Base-by-base conservation (phyloP, 2,113 vertebrate species). In the Crotalus horridus region DNA sequence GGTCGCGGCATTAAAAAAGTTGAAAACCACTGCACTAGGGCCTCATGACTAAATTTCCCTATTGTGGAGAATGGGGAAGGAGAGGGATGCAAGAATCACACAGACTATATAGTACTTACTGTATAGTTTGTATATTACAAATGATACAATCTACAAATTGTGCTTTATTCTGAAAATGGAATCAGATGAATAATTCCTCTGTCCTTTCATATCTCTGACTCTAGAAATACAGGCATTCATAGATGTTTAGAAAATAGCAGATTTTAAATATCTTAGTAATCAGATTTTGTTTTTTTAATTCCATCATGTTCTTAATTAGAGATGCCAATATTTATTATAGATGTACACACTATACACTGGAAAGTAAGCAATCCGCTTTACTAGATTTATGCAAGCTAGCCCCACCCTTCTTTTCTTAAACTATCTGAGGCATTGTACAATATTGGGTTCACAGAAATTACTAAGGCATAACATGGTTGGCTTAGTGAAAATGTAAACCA, bases 151-250 rank as follows among this genome's bases (percentile, higher is more conserved):
- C 24, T 87, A 15, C 24, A 43, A 39, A 8, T 89, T 21, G 7
- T 89, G 8, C 21, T 94, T 90, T 95, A 53, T 74, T 92, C 53
- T 93, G 89, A 93, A 90, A 91, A 92, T 21, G n/a, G 26, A 23
- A 20, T 21, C n/a, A 0, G 0, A 90, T 29, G 48, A 54, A 43
- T 33, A 53, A 48, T 81, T 89, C 10, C 61, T 51, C 89, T 13
- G 12, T 53, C 10, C 48, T 88, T 93, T 91, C 26, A n/a, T 23
- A 23, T 87, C 29, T 39, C 10, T 26, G 5, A 51, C 21, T 21
- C 59, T 56, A 43, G 56, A 88, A 88, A 64, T 26, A n/a, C 10
- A 54, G 12, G 17, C 10, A 53, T 69, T 92, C 48, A 7, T 59
- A 11, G 85, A 5, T 39, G 6, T 23, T 33, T 81, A 2, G 39